Evolutionary conservation across 2,797 vertebrate species (phyloP), one percentile per base, ranked within the genome.

Genomic region (Channa striata): DNA sequence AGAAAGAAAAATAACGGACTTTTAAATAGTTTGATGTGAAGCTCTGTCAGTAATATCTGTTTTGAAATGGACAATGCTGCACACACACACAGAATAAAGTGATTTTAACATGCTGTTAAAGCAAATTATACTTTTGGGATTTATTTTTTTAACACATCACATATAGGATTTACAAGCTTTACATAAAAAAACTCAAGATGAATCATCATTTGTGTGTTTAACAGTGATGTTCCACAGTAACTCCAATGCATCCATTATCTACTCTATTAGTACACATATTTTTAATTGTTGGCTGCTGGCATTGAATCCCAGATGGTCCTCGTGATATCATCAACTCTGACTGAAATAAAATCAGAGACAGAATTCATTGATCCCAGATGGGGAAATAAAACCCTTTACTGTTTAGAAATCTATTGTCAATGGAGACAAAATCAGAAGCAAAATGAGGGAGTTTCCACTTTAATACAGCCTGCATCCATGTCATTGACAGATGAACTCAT

Each of bases 401-500:
- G 51, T 63, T 77, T 30, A 58, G 25, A 51, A 56, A 76, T 57
- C 25, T 61, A 68, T 56, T 17, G 76, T 65, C 0, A 68, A 36
- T 68, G 16, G 11, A 30, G 30, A 44, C 43, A 30, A 67, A 61
- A 57, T 44, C 5, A 66, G 68, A 74, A 40, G 19, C 56, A 58
- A 53, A 51, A 20, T 5, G 39, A 60, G 54, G 10, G 68, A 5
- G 21, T 47, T 77, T 69, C 39, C 46, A 48, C 48, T 36, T 76
- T 3, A 8, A 52, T 54, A 33, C 48, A 60, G 33, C 37, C 43
- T 40, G 50, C 59, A 78, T 77, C 57, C 47, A 53, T 77, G 23
- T 58, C 7, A 67, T 33, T 64, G 78, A 78, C 65, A 57, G 78
- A 79, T 50, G 16, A 82, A 68, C 49, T 78, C 60, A 77, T 84